A percentile compares a stretch with the other conserved stretches of the same genome.
Conservation (phyloP, 1,140 invertebrate genomes). For the Caerostris extrusa region DNA sequence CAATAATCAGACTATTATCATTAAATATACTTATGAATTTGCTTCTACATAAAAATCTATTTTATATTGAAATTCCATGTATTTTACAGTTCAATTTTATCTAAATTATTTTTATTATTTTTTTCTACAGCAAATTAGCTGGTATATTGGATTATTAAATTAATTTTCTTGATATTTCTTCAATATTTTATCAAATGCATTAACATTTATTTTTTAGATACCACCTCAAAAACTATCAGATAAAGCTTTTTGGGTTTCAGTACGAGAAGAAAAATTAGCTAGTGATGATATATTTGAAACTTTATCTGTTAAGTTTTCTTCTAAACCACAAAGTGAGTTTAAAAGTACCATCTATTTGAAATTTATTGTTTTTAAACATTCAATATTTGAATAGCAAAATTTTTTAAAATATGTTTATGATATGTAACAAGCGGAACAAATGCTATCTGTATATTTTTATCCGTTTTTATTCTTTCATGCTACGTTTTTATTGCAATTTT, state of each 20-base stretch:
- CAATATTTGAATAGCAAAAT: too few relatives aligned
- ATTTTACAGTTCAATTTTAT: too few relatives aligned
- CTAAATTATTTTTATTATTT: background rate
- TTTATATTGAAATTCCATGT: too few relatives aligned
- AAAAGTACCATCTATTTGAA: background rate
- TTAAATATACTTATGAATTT: too few relatives aligned
- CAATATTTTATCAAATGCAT: background rate
- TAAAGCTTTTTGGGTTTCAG: slow-evolving; percentile 97
- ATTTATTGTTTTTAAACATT: too few relatives aligned
- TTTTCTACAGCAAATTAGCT: background rate
- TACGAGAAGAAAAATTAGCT: slow-evolving; percentile 94
- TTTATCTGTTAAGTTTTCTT: slow-evolving; percentile 92
- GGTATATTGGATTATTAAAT: background rate
- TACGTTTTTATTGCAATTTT: too few relatives aligned
- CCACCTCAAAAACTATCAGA: slow-evolving; percentile 93
- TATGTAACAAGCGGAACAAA: too few relatives aligned
- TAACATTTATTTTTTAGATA: slow-evolving; percentile 83
- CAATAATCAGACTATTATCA: too few relatives aligned
- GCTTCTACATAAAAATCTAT: too few relatives aligned
- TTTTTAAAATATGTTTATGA: too few relatives aligned
- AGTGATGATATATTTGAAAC: slow-evolving; percentile 90
- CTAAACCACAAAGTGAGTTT: slow-evolving; percentile 85
- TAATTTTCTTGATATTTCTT: background rate
- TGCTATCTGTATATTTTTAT: too few relatives aligned
- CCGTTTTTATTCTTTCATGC: too few relatives aligned